A percentile compares a stretch with the other conserved stretches of the same genome.
phyloP scores from a whole-genome alignment of 2,888 invertebrate genomes.

The Oscheius myriophilus region DNA sequence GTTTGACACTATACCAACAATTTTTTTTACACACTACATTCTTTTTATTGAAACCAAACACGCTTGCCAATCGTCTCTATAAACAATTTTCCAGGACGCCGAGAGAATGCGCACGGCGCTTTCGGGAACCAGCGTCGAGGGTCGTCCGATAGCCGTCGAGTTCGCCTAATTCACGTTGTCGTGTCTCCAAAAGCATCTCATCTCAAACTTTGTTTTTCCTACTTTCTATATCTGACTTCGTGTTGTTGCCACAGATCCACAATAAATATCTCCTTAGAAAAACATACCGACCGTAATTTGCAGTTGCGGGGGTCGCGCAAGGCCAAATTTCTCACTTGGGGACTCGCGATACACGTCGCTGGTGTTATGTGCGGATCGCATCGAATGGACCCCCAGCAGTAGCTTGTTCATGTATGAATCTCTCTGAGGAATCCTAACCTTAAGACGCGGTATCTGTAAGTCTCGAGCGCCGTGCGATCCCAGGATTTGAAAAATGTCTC shows the following conservation, averaged over 20 bases:
- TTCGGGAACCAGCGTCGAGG: constrained; percentile 65
- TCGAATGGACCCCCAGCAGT: no score
- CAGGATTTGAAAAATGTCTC: no score
- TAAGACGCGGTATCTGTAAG: no score
- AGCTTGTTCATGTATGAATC: no score
- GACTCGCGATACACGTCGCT: no score
- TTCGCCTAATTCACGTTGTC: constrained; percentile 35
- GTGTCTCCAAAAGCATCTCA: constrained; percentile 1
- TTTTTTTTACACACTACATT: constrained; percentile 1
- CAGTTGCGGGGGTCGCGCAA: no score
- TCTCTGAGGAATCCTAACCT: no score
- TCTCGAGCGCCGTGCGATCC: no score
- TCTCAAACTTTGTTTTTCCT: constrained; percentile 4
- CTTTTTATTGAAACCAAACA: not conserved
- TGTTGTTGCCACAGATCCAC: not conserved
- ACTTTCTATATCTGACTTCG: not conserved
- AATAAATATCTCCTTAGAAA: not conserved
- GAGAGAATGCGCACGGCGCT: constrained; percentile 61
- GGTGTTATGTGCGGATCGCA: no score
- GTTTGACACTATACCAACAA: no score
- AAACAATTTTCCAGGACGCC: constrained; percentile 47
- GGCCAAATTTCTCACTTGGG: no score
- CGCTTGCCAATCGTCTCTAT: not conserved
- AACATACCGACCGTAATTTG: no score
- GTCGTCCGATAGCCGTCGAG: constrained; percentile 63